A percentile compares a stretch with the other conserved stretches of the same genome.
phyloP scores from a whole-genome alignment of 2,888 invertebrate genomes.

The Campoletis raptor region DNA sequence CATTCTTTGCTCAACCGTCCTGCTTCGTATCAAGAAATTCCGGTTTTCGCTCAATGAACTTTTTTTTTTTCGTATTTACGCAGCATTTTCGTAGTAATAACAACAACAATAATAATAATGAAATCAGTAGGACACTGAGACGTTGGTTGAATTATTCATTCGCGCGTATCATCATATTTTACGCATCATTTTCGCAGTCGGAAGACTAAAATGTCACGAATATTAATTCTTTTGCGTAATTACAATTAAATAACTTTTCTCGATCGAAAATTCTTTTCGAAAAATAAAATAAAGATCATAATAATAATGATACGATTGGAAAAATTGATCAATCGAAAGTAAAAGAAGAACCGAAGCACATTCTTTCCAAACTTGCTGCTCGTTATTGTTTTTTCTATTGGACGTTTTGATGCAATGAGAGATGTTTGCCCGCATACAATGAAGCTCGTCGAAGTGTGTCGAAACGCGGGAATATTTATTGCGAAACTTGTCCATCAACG shows the following conservation, averaged over 20 bases:
- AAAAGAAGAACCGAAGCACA: too few relatives aligned
- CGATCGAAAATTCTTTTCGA: too few relatives aligned
- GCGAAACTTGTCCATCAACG: conserved; percentile 32
- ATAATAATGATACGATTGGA: too few relatives aligned
- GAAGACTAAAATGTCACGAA: too few relatives aligned
- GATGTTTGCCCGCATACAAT: conserved; percentile 3
- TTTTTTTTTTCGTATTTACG: not conserved
- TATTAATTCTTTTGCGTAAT: not conserved
- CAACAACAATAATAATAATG: not conserved
- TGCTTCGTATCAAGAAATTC: conserved; percentile 17
- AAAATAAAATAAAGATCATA: too few relatives aligned
- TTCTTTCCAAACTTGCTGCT: too few relatives aligned
- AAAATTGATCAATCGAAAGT: not conserved
- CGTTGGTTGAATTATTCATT: not conserved
- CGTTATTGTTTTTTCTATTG: not conserved
- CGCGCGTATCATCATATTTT: not conserved
- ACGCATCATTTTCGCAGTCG: not conserved
- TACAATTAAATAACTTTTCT: not conserved
- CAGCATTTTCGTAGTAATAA: not conserved
- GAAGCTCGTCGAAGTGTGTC: conserved; percentile 15
- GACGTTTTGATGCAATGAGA: conserved; percentile 28
- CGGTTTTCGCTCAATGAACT: conserved; percentile 27
- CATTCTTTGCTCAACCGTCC: conserved; percentile 27
- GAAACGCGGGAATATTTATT: conserved; percentile 28
- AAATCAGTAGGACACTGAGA: not conserved